Evolutionary conservation across 2,888 invertebrate species (phyloP).

Genomic region (Agrotis puta): DNA sequence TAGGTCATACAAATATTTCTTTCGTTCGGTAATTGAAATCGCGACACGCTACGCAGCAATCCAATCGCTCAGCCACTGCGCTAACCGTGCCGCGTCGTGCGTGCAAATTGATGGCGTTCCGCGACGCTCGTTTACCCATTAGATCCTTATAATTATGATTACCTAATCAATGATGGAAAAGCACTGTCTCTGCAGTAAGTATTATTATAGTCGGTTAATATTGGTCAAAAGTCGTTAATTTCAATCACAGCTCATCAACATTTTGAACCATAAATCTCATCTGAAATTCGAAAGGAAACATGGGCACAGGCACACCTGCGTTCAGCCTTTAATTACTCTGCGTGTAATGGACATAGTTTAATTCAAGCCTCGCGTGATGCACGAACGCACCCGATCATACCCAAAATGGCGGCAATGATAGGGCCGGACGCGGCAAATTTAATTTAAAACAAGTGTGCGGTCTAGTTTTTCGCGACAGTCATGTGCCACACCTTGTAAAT

Average conservation of each 20-base stretch:
- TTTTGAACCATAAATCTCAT: slow-evolving; percentile 23
- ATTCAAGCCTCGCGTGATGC: slow-evolving; percentile 57
- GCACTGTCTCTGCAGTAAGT: too few species aligned
- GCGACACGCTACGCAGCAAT: too few species aligned
- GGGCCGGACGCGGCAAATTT: slow-evolving; percentile 41
- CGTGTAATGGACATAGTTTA: slow-evolving; percentile 53
- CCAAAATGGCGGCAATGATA: slow-evolving; percentile 57
- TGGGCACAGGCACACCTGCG: slow-evolving; percentile 31
- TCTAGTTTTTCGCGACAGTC: slow-evolving; percentile 55
- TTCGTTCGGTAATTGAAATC: too few species aligned
- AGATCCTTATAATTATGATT: too few species aligned
- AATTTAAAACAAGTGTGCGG: slow-evolving; percentile 47
- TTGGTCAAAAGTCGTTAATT: neutral
- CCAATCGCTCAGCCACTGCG: too few species aligned
- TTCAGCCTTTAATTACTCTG: slow-evolving; percentile 45
- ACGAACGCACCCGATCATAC: slow-evolving; percentile 55
- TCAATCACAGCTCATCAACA: neutral
- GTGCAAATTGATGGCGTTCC: too few species aligned
- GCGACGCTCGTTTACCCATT: too few species aligned
- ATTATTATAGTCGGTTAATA: neutral
- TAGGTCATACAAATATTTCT: too few species aligned
- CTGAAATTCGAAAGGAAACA: slow-evolving; percentile 27
- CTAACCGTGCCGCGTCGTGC: too few species aligned
- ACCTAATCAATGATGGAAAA: too few species aligned
- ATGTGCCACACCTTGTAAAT: slow-evolving; percentile 55